Conservation (phyloP, 30 jellyfish, hydroid and myxozoan species). For the Turritopsis dohrnii region DNA sequence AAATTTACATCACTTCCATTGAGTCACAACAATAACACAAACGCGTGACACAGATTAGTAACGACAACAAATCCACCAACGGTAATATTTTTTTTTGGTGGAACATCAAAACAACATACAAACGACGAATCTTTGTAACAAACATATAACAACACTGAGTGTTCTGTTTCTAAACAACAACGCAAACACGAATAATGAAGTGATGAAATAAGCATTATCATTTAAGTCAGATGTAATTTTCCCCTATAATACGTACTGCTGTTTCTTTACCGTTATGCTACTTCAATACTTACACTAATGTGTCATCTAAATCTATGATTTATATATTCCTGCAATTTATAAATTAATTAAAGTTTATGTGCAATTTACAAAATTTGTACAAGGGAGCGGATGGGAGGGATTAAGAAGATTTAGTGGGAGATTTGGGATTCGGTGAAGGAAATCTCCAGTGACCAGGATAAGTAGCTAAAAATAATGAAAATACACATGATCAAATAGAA, state of each 20-base stretch:
- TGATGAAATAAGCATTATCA: neutral
- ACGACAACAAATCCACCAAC: neutral
- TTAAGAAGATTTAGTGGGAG: constrained; percentile 12
- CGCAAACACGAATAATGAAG: neutral
- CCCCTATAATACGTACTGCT: neutral
- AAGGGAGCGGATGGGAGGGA: neutral
- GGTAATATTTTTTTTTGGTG: no score
- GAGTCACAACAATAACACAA: neutral
- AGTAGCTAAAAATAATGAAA: constrained; percentile 25
- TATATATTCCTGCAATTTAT: neutral
- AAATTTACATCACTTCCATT: neutral
- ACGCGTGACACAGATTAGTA: neutral
- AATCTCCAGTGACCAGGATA: constrained; percentile 35
- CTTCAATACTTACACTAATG: neutral
- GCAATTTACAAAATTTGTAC: neutral
- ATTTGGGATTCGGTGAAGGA: constrained; percentile 25
- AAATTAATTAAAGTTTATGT: neutral
- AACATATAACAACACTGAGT: neutral
- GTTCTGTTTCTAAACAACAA: neutral
- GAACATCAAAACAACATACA: neutral
- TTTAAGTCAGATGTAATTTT: neutral
- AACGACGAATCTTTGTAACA: no score
- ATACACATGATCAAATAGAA: neutral
- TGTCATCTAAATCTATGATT: neutral
- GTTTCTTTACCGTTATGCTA: neutral